Evolutionary conservation across 1,140 invertebrate species (phyloP), one percentile per base, ranked within the genome.

Genomic region (Temnothorax longispinosus): DNA sequence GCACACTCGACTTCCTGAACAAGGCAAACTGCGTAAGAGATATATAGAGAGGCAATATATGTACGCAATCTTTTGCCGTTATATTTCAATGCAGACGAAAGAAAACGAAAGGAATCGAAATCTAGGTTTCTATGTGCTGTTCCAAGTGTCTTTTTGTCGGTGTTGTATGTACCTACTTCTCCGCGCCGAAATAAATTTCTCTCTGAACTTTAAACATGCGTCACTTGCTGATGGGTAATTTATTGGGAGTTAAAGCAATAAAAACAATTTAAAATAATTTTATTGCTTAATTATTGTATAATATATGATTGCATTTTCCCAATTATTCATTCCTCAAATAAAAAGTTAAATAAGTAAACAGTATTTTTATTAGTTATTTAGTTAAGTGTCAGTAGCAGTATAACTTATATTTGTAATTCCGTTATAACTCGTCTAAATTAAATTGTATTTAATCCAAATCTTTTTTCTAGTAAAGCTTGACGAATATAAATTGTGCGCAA

Each of bases 141-240:
- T 18, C 8, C 41, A 35, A 13, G 27, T 47, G 7, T 11, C 27
- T 56, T 72, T 47, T 72, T 41, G 27, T 50, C 58, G 27, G 15
- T 18, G 3, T 62, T 27, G 27, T 27, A 27, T 27, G 27, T 27
- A 27, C 27, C 27, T 27, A 27, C 27, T 27, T 27, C 35, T 76
- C 15, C 54, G 35, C 18, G 41, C 44, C 4, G 54, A n/a, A 80
- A 44, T 65, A 54, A 32, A 64, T 47, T 27, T 86, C 35, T 44
- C 44, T 69, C 11, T 13, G 8, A 41, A 4, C 1, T 10, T 52
- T n/a, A 44, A 60, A 27, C 38, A 88, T 69, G 67, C 78, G 52
- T 86, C 60, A 89, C 75, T 86, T 88, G 60, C 56, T 41, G 38
- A 41, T 80, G 52, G 32, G n/a, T 56, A 58, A 67, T 74, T 86